These are phyloP conservation scores for Limosa lapponica DNA, from an alignment of 2,797 vertebrate genomes.

Conservation along the genomic window DNA sequence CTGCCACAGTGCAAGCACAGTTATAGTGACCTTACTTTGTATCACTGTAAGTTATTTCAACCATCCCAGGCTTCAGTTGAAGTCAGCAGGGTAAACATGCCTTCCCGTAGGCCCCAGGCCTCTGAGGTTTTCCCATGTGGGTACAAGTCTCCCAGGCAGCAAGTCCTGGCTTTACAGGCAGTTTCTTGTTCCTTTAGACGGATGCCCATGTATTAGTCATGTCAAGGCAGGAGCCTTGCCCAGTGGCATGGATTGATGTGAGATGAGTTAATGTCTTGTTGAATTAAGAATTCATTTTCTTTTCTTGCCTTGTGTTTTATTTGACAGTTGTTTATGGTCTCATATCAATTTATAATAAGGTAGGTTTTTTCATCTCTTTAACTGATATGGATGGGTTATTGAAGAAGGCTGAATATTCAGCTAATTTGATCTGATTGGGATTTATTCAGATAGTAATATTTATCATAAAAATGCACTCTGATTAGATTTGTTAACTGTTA, in stretches of 20 bases:
- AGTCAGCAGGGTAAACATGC: neutral
- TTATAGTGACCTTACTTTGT: neutral
- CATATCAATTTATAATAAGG: neutral
- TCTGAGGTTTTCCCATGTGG: neutral
- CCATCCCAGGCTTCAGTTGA: neutral
- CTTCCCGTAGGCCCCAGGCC: neutral
- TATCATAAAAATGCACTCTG: neutral
- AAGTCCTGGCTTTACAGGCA: neutral
- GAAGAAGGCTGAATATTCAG: neutral
- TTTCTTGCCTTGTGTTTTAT: neutral
- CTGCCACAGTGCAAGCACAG: neutral
- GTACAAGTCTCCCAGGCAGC: neutral
- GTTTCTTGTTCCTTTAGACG: neutral
- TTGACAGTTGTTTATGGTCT: neutral
- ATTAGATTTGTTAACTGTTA: neutral
- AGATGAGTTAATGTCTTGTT: slow-evolving; percentile 2
- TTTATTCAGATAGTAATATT: neutral
- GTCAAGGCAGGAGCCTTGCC: neutral
- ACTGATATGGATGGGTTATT: neutral
- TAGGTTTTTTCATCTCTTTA: neutral
- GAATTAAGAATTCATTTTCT: neutral
- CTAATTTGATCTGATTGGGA: neutral
- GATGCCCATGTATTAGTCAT: neutral
- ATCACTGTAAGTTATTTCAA: neutral
- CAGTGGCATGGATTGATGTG: neutral